phyloP scores from a whole-genome alignment of 2,888 invertebrate species.

The Andricus quercusramuli region DNA sequence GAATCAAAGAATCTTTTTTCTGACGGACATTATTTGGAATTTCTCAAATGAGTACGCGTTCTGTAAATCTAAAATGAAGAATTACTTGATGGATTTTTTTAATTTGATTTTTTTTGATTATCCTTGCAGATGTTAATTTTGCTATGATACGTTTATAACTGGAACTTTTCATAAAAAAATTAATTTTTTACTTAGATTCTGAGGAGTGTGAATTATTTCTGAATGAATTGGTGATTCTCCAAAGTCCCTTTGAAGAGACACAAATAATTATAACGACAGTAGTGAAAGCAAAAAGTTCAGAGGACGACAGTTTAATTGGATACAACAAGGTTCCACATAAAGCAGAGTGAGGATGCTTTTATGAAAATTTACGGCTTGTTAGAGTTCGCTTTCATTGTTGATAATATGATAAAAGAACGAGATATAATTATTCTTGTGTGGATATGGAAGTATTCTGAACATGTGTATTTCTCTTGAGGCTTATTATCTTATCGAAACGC shows the following conservation, averaged over 20 bases:
- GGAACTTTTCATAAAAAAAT: too few species aligned
- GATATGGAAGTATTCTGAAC: neutral
- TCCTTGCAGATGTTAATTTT: too few species aligned
- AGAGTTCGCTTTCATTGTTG: neutral
- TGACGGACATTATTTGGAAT: too few species aligned
- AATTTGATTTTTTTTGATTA: too few species aligned
- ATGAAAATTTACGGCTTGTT: neutral
- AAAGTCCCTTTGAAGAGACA: neutral
- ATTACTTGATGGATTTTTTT: too few species aligned
- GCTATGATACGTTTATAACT: too few species aligned
- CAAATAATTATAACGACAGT: neutral
- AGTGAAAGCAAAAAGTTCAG: neutral
- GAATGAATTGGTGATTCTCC: neutral
- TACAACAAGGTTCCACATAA: neutral
- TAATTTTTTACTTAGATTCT: too few species aligned
- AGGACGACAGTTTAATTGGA: neutral
- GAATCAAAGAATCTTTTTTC: too few species aligned
- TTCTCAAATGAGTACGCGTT: too few species aligned
- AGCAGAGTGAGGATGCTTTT: conserved; percentile 11
- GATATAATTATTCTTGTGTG: neutral
- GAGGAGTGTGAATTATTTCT: too few species aligned
- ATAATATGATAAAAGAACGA: neutral
- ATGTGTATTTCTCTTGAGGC: neutral
- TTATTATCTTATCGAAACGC: neutral
- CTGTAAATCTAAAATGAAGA: too few species aligned